Evolutionary conservation across 2,888 invertebrate species (phyloP), one percentile per base, ranked within the genome.

Genomic region (Sepiola atlantica): DNA sequence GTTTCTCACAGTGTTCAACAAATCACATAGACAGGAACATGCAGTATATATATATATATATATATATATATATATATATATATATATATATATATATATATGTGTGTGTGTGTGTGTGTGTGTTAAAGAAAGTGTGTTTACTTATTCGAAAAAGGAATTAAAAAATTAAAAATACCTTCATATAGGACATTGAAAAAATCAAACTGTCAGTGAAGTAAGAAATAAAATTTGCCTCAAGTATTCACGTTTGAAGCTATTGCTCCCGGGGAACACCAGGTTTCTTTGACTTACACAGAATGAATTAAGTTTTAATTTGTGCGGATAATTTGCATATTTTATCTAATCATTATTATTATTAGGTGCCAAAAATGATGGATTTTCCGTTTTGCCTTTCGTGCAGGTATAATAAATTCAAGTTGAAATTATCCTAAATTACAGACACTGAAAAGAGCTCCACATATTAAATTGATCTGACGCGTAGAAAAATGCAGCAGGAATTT

Each of bases 301-400:
- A 45, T 45, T 45, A 45, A 45, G 45, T 45, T 45, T 45, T 77
- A 77, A 77, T n/a, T 32, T n/a, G 16, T n/a, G n/a, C n/a, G 18
- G n/a, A n/a, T 77, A 77, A 77, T 77, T 77, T 6, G n/a, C 16
- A 8, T n/a, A n/a, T 77, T 77, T 77, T 2, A 14, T 77, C 32
- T 77, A 77, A 77, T 77, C n/a, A n/a, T n/a, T 77, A 77, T 77
- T n/a, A 77, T 77, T 32, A 77, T 77, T 77, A 77, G n/a, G 32
- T 77, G n/a, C 21, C n/a, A 77, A 77, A 77, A 77, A 14, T 14
- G n/a, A 77, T 32, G 77, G 77, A n/a, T n/a, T n/a, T 77, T 77
- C 18, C 77, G n/a, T 32, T n/a, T 77, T 77, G n/a, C 18, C 77
- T n/a, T 32, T 77, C 32, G n/a, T 12, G n/a, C 77, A 77, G 77